A percentile compares a stretch with the other conserved stretches of the same genome.
These are phyloP conservation scores for Anguilla pacifica DNA, from an alignment of 2,797 vertebrate genomes.

Conservation along the genomic window DNA sequence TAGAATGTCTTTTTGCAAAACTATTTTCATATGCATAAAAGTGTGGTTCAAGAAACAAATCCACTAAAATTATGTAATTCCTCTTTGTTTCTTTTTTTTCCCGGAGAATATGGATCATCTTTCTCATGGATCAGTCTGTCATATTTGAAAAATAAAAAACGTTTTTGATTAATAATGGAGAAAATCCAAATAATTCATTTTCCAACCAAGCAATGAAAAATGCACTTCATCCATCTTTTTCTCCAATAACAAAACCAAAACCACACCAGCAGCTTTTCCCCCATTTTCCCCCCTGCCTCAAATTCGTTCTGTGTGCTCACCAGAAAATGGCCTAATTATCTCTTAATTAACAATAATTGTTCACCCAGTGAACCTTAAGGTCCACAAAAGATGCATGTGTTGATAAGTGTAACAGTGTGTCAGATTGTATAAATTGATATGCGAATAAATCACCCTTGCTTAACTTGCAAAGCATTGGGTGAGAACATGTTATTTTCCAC, in stretches of 20 bases:
- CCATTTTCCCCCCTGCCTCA: not conserved
- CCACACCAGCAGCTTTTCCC: conserved; percentile 10
- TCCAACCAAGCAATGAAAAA: conserved; percentile 15
- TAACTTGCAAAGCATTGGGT: conserved; percentile 4
- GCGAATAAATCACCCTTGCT: conserved; percentile 39
- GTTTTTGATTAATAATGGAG: conserved; percentile 15
- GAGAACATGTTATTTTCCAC: conserved; percentile 12
- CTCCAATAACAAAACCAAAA: conserved; percentile 20
- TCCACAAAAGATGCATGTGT: conserved; percentile 47
- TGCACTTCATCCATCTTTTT: conserved; percentile 7
- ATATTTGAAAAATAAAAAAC: not conserved
- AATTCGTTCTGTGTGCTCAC: conserved; percentile 18
- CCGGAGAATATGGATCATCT: not conserved
- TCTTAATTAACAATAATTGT: conserved; percentile 48
- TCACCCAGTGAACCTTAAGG: conserved; percentile 44
- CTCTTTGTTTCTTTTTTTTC: not conserved
- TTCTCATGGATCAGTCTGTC: not conserved
- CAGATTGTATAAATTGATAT: conserved; percentile 53
- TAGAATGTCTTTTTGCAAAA: not conserved
- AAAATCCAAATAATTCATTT: not conserved
- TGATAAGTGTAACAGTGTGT: conserved; percentile 46
- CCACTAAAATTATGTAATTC: not conserved
- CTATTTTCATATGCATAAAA: not conserved
- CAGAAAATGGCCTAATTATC: conserved; percentile 44
- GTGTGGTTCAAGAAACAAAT: conserved; percentile 7